These are phyloP conservation scores for Microplitis demolitor DNA, from an alignment of 1,140 invertebrate species.

Conservation along the genomic window DNA sequence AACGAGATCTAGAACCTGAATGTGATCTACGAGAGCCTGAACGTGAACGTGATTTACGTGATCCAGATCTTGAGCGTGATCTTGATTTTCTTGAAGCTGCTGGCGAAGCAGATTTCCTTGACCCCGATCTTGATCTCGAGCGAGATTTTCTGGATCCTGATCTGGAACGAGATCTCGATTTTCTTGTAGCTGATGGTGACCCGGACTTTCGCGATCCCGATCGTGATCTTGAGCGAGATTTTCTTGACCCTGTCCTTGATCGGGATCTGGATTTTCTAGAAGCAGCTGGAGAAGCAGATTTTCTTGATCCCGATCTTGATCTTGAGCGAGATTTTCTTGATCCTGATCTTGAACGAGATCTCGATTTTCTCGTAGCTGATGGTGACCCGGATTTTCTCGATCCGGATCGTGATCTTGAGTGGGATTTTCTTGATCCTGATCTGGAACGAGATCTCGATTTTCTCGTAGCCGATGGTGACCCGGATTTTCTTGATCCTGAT, in stretches of 20 bases:
- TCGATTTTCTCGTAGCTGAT: conserved; percentile 39
- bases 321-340: conserved; percentile 37
- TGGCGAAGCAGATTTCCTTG: conserved; percentile 28
- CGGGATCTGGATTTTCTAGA: neutral
- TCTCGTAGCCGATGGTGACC: too few relatives aligned
- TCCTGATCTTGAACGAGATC: conserved; percentile 26
- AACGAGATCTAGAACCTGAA: conserved; percentile 45
- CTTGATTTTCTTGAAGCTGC: conserved; percentile 34
- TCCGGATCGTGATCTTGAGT: conserved; percentile 29
- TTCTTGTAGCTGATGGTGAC: conserved; percentile 42
- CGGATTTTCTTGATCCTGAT: conserved; percentile 32
- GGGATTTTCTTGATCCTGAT: conserved; percentile 32
- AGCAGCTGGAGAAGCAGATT: neutral
- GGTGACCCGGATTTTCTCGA: conserved; percentile 37
- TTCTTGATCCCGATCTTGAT: conserved; percentile 29
- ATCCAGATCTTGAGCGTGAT: conserved; percentile 36
- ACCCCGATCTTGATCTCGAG: conserved; percentile 36
- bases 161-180: conserved; percentile 38
- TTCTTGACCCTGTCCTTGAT: conserved; percentile 28
- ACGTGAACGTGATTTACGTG: conserved; percentile 24
- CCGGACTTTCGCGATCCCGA: conserved; percentile 35
- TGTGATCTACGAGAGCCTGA: conserved; percentile 43
- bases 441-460: conserved; percentile 38
- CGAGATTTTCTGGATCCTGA: conserved; percentile 32
- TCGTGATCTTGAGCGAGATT: conserved; percentile 35